Conservation (phyloP, 2,797 vertebrate genomes). For the Enteromius viviparus region DNA sequence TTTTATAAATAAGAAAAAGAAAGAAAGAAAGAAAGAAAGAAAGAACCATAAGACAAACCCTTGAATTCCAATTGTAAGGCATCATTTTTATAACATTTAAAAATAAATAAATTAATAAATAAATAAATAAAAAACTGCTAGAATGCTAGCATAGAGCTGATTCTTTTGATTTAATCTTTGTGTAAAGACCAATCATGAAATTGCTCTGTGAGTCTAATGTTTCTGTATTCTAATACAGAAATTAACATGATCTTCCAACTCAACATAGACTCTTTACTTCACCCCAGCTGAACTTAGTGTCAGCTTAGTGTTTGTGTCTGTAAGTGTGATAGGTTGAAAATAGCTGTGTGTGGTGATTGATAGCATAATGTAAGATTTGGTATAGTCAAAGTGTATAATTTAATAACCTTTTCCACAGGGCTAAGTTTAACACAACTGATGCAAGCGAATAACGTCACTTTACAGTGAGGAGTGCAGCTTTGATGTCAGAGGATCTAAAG, state of each 20-base stretch:
- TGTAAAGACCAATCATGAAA: background rate
- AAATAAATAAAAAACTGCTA: background rate
- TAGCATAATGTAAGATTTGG: conserved; percentile 31
- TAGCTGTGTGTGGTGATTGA: conserved; percentile 33
- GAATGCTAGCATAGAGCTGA: background rate
- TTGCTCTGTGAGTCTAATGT: background rate
- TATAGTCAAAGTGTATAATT: conserved; percentile 33
- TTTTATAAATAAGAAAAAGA: background rate
- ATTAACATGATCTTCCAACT: background rate
- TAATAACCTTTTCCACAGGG: conserved; percentile 27
- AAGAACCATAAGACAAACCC: background rate
- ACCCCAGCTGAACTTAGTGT: conserved; percentile 23
- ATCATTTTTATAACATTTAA: no score
- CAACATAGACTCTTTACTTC: background rate
- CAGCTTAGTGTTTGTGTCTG: background rate
- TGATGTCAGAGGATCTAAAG: conserved; percentile 33
- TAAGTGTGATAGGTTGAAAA: background rate
- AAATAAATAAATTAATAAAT: background rate
- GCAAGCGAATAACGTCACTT: conserved; percentile 33
- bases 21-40: no score
- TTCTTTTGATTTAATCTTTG: background rate
- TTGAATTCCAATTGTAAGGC: background rate
- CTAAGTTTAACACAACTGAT: conserved; percentile 27
- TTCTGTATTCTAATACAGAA: conserved; percentile 1
- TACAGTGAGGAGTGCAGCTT: conserved; percentile 8